These are phyloP conservation scores for Galleria mellonella DNA, from an alignment of 1,140 invertebrate genomes.

Conservation along the genomic window DNA sequence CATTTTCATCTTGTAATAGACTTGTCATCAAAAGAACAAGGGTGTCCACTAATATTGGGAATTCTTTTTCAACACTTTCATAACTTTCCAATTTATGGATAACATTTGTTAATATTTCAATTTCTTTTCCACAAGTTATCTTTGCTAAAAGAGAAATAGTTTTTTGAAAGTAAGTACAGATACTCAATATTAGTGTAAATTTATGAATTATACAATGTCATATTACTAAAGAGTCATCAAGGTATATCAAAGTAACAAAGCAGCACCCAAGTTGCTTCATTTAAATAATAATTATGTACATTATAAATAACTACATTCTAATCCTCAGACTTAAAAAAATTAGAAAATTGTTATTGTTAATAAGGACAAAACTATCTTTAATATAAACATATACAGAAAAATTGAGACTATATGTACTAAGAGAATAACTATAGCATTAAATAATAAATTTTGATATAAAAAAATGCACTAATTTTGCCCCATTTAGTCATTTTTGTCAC, in stretches of 20 bases:
- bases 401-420: not conserved
- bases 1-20: not conserved
- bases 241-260: slow-evolving; percentile 26
- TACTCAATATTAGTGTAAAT: too few species aligned
- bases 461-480: slow-evolving; percentile 31
- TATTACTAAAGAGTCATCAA: slow-evolving; percentile 67
- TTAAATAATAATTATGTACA: slow-evolving; percentile 19
- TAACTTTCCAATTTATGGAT: slow-evolving; percentile 21
- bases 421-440: not conserved
- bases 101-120: slow-evolving; percentile 15
- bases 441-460: not conserved
- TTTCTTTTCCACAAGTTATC: slow-evolving; percentile 16
- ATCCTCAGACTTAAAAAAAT: too few species aligned
- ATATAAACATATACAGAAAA: slow-evolving; percentile 1
- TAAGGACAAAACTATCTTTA: slow-evolving; percentile 21
- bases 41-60: not conserved
- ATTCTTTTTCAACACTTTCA: slow-evolving; percentile 11
- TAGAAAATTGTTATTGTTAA: too few species aligned
- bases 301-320: too few species aligned
- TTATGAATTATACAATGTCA: slow-evolving; percentile 52
- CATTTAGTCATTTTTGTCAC: slow-evolving; percentile 34
- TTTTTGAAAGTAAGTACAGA: too few species aligned
- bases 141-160: slow-evolving; percentile 18
- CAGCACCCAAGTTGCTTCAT: slow-evolving; percentile 44
- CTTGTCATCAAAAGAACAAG: not conserved